Conservation (phyloP, 92 coral and sea anemone genomes). For the Palythoa caribaeorum region DNA sequence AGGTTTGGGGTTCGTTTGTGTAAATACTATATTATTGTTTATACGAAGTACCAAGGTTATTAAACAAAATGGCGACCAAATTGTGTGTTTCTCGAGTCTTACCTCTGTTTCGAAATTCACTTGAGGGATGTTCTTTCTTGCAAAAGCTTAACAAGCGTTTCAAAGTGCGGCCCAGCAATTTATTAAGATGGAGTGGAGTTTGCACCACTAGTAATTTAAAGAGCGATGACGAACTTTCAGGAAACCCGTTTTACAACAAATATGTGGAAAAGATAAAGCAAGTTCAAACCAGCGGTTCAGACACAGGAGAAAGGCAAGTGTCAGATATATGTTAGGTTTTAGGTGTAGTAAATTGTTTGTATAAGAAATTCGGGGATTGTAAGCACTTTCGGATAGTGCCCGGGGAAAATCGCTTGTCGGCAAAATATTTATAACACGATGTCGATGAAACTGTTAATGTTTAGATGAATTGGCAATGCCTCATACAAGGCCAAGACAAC, state of each 20-base stretch:
- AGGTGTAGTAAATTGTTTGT: background rate
- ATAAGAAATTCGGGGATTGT: background rate
- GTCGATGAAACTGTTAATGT: too few relatives aligned
- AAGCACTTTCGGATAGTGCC: too few relatives aligned
- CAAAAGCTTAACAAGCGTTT: background rate
- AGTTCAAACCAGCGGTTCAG: background rate
- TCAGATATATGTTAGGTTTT: background rate
- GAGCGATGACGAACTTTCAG: slow-evolving; percentile 17
- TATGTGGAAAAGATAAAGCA: slow-evolving; percentile 40
- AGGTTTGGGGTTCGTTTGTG: background rate
- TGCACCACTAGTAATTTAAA: slow-evolving; percentile 8
- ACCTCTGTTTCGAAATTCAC: background rate
- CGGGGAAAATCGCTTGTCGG: too few relatives aligned
- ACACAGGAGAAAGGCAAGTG: slow-evolving; percentile 13
- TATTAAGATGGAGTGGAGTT: background rate
- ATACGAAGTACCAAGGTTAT: background rate
- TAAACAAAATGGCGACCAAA: slow-evolving; percentile 39
- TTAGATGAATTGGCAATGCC: too few relatives aligned
- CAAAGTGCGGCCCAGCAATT: background rate
- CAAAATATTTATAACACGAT: too few relatives aligned
- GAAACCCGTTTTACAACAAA: slow-evolving; percentile 31
- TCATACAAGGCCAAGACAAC: too few relatives aligned
- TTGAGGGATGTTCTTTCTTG: background rate
- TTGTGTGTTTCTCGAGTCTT: background rate
- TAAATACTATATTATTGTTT: background rate